Evolutionary conservation across 2,888 invertebrate species (phyloP), one percentile per base, ranked within the genome.

Genomic region (Orgyia antiqua): DNA sequence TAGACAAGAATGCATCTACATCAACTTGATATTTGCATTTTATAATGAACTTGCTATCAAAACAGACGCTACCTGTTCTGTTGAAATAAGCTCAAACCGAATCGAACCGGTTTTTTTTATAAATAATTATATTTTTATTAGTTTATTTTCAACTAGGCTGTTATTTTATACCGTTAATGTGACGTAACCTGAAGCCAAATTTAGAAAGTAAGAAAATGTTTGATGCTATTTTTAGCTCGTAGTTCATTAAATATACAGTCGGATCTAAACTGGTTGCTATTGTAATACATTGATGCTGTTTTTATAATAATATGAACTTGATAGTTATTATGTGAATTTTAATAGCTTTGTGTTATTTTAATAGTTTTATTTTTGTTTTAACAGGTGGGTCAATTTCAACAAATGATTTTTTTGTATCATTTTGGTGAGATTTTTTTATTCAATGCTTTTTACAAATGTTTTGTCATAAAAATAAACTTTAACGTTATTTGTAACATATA

Each of bases 151-250:
- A 31, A 31, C 4, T 12, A 24, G 13, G 21, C 45, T 39, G 37
- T 39, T 45, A 50, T 45, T 48, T 48, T 39, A 13, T 44, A 47
- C 49, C 39, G 50, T 48, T 45, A 18, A n/a, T n/a, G 9, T 36
- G 51, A 53, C 42, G 54, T 51, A 51, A 51, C n/a, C 10, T 24
- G 25, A 29, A 27, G 44, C 47, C 51, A 50, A 51, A 51, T 44
- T 51, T 51, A 54, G 51, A 51, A 51, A 51, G 51, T 37, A 30
- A 39, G 19, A 29, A 36, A 23, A 26, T 31, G 32, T 35, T 6
- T 21, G 15, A 17, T 12, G 29, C 51, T 51, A 51, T 51, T 51
- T 51, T 53, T 51, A 51, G 51, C 28, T 24, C 5, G 4, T n/a
- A 1, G 10, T 10, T 23, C 37, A 45, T 48, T 50, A 42, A 45